Evolutionary conservation across 2,113 vertebrate species (phyloP), one percentile per base, ranked within the genome.

Genomic region (Nothobranchius furzeri): DNA sequence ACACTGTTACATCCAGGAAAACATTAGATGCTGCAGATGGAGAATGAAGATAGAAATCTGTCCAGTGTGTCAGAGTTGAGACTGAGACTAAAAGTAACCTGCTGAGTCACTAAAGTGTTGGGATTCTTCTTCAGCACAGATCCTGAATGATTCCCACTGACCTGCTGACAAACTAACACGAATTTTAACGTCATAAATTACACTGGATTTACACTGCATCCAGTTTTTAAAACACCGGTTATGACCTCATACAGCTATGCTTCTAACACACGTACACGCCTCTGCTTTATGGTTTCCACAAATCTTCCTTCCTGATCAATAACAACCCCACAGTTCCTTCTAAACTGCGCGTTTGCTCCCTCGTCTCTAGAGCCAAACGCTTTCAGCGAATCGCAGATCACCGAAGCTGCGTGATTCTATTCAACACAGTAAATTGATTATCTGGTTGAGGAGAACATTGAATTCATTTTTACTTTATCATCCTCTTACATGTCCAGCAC

Each of bases 381-480:
- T 67, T 55, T 55, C 75, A 53, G 53, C 9, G 24, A 73, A 75
- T 76, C 76, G 73, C 12, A 3, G 73, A 86, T 79, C 76, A 79
- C 72, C 47, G 24, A 66, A 64, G 64, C 76, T 6, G 49, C 12
- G 47, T 70, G 61, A 66, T 70, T 55, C 64, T 58, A 54, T 45
- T 62, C 69, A 79, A 73, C 68, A 79, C 48, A 53, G 59, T 52
- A 62, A 81, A 90, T 85, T 82, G 82, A 90, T 89, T 87, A 82
- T 68, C 61, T 68, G 66, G 67, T 76, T 67, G 50, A 83, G 75
- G 59, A 81, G 64, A 66, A 75, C 62, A 82, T 73, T 85, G 51
- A 75, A 86, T 87, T 83, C 70, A 78, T 76, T 73, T 84, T 83
- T 62, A 61, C 60, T 73, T 83, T 68, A 75, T 81, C 81, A 75